Conservation (phyloP, 2,113 vertebrate genomes). For the Jacana jacana region DNA sequence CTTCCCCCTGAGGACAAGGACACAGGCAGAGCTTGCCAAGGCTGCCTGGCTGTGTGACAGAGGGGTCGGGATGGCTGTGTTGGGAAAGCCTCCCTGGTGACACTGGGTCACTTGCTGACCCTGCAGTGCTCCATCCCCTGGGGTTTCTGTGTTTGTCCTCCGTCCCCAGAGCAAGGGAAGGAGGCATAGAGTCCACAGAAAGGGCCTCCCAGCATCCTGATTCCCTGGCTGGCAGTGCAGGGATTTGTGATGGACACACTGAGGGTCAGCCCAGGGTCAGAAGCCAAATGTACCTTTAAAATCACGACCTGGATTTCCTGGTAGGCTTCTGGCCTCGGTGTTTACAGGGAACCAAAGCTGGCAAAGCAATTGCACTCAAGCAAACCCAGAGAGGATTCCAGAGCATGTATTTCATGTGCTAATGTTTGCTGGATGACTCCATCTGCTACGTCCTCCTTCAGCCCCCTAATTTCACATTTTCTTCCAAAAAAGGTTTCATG, state of each 20-base stretch:
- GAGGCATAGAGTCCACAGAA: neutral
- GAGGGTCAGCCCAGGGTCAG: neutral
- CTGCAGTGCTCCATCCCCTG: neutral
- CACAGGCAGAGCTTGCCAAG: neutral
- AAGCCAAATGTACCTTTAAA: neutral
- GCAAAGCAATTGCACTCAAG: neutral
- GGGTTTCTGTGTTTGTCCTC: neutral
- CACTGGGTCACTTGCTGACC: neutral
- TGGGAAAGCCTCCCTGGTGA: neutral
- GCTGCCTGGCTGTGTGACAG: neutral
- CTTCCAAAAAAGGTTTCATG: slow-evolving; percentile 63
- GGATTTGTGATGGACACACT: accelerated
- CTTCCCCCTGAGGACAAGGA: neutral
- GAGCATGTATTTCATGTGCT: slow-evolving; percentile 21
- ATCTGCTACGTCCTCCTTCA: neutral
- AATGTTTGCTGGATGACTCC: slow-evolving; percentile 49
- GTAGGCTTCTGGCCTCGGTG: neutral
- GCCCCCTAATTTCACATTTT: slow-evolving; percentile 40
- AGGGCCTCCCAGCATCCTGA: neutral
- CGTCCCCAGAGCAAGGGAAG: neutral
- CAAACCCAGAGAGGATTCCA: slow-evolving; percentile 26
- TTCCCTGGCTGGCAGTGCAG: neutral
- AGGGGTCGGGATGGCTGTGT: accelerated
- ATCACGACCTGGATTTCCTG: neutral
- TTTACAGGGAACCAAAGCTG: neutral